Percentiles rank a stretch among this genome's conserved stretches.
These are phyloP conservation scores for Burhinus bistriatus DNA, from an alignment of 2,113 vertebrate genomes.

Conservation along the genomic window DNA sequence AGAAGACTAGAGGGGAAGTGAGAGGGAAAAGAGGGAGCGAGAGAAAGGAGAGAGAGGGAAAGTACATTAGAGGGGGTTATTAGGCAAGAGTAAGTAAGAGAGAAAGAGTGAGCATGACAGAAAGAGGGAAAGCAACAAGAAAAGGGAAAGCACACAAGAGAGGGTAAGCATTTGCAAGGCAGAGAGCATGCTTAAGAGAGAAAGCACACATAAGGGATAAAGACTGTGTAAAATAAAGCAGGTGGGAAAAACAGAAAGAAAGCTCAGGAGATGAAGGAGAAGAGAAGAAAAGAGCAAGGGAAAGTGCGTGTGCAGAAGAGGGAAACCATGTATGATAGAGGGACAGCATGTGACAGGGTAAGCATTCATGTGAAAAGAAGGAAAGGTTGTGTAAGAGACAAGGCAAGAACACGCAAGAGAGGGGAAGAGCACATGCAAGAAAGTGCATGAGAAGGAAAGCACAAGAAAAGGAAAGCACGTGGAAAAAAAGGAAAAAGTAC, in stretches of 20 bases:
- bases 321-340: neutral
- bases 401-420: neutral
- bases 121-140: neutral
- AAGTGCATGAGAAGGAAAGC: neutral
- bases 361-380: neutral
- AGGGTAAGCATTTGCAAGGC: neutral
- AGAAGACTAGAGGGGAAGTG: neutral
- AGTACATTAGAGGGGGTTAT: rapidly evolving
- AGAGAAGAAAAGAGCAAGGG: neutral
- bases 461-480: neutral
- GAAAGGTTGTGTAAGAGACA: neutral
- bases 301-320: neutral
- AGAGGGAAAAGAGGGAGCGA: neutral
- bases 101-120: neutral
- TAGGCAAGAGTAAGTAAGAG: neutral
- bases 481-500: neutral
- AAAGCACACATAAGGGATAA: neutral
- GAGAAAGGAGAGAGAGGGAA: neutral
- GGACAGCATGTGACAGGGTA: neutral
- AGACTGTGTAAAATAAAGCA: neutral
- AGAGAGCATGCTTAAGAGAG: neutral
- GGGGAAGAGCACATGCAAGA: neutral
- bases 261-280: neutral
- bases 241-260: neutral
- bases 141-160: neutral